Base-by-base conservation (phyloP, 1,140 invertebrate genomes). In the Eumaeus atala region DNA sequence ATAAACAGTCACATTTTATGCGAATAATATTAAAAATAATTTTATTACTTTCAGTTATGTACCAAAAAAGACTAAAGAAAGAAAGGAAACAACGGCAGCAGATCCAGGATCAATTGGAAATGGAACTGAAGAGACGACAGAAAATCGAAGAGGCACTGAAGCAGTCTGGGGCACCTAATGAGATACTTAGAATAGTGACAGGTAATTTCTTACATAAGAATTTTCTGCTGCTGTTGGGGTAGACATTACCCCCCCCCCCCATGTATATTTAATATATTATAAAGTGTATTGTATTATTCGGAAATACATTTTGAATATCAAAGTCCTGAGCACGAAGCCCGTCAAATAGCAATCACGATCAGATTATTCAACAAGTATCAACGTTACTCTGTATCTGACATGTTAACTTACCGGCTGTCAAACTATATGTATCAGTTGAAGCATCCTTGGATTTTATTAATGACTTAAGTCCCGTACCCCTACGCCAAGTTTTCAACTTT, bases 31-130 rank as follows among this genome's bases (percentile, higher is more conserved):
- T 28, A 28, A 28, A 28, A 28, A 2, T 2, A 28, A 47, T 28
- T 66, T 69, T 74, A 82, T 87, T 81, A 69, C 74, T 92, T 90
- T 7, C 91, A 96, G 95, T 94, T 55, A 88, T 94, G 61, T 94
- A 95, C 78, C 94, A 96, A 77, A 96, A 96, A 73, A 91, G 95
- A 36, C 89, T 96, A 77, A 93, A 95, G 87, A 95, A 95, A 70
- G 95, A 97, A 78, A 91, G 93, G 63, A 93, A 95, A 75, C 91
- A 92, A 21, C 91, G 95, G 62, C 92, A 93, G 68, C 91, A 93
- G 59, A 89, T 96, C 21, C 95, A 96, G 72, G 94, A 96, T 59
- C 94, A 96, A 66, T 78, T 97, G 54, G 95, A 96, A 54, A 72
- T 91, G 54, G 94, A 95, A 81, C 88, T 92, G 59, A 95, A 95